Base-by-base conservation (phyloP, 2,113 vertebrate species). In the Mobula birostris region DNA sequence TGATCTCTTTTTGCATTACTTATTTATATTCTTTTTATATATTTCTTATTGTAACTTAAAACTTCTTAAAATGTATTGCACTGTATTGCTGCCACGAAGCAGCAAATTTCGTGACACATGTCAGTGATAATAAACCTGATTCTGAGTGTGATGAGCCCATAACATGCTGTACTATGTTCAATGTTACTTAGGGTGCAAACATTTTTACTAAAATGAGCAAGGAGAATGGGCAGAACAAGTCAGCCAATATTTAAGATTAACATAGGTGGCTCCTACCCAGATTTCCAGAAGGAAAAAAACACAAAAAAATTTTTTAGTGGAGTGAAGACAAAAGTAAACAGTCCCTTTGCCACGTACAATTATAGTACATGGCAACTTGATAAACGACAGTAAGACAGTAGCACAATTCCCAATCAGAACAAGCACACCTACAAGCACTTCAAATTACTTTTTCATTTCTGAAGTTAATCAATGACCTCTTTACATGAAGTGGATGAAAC, bases 321-420 rank as follows among this genome's bases (percentile, higher is more conserved):
- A 93, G 36, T 93, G 27, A 93, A 74, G 24, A 1, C 8, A 48
- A 72, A 19, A 93, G 90, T 36, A 93, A 93, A 93, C 21, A 93
- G 48, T 27, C 70, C 32, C 21, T 40, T 66, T 70, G 36, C 66
- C 66, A 92, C 17, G n/a, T 92, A n/a, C 88, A 70, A 93, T 93
- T 48, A 40, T 36, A 74, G 1, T 19, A 74, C 21, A 8, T 21
- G 24, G 68, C 19, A 74, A 74, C 32, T 93, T 48, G 1, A 82
- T 82, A 36, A 91, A 74, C 63, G 5, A 48, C 36, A 48, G 68
- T 48, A 27, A 27, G 36, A 93, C 68, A 74, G 9, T 27, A 74
- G 63, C 32, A 17, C 36, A 24, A 32, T 68, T 85, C 82, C 82
- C 40, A 4, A 27, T 7, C 88, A 40, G 32, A 36, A n/a, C 63